These are phyloP conservation scores for Brachyhypopomus gauderio DNA, from an alignment of 2,113 vertebrate genomes.

Conservation along the genomic window DNA sequence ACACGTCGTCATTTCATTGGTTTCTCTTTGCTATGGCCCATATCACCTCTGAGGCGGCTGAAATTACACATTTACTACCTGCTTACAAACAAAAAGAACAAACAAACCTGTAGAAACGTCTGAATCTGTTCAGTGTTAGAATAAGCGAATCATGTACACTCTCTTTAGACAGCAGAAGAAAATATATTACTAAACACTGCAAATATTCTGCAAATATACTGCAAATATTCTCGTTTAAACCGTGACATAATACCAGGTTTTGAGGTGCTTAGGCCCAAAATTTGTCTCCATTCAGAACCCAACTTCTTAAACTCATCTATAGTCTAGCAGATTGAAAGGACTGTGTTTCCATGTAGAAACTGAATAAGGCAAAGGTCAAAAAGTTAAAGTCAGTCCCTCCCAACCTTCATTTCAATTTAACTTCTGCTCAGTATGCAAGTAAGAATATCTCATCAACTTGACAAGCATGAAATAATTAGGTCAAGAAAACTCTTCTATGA, in stretches of 20 bases:
- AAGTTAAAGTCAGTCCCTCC: neutral
- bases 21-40: neutral
- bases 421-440: neutral
- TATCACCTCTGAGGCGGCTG: neutral
- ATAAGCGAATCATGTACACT: neutral
- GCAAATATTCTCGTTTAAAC: no score
- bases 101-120: neutral
- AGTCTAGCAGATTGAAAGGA: neutral
- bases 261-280: no score
- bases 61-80: neutral
- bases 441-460: conserved; percentile 10
- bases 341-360: neutral
- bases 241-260: no score
- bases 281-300: no score
- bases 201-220: no score
- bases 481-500: conserved; percentile 27
- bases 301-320: neutral
- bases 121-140: neutral
- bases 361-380: neutral
- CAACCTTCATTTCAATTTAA: neutral
- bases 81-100: neutral
- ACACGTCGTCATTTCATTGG: neutral
- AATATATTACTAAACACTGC: no score
- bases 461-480: conserved; percentile 33
- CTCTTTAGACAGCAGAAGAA: no score